Base-by-base conservation (phyloP, 2,888 invertebrate species). In the Ophraella communa region DNA sequence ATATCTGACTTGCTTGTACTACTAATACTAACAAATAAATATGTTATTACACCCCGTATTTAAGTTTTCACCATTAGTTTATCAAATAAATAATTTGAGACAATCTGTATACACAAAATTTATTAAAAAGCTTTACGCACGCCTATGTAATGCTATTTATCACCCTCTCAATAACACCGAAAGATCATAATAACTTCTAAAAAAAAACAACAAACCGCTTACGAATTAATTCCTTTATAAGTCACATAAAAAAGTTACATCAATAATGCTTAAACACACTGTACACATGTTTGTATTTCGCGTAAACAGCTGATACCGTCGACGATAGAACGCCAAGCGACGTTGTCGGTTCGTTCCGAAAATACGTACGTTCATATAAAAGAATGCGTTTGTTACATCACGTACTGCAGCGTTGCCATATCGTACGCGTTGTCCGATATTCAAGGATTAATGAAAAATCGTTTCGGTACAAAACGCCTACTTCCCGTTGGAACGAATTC, bases 281-380 rank as follows among this genome's bases (percentile, higher is more conserved):
- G 23, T 30, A 52, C 20, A 42, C 30, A 18, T 52, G 49, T 39
- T 52, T 44, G 52, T 30, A 27, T 52, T 52, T 27, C 52, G 39
- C 4, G 2, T 14, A 4, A 18, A 35, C 18, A 18, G 49, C 39
- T 14, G n/a, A 14, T 51, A 51, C 23, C 35, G 39, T 39, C 21
- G 18, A 17, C 24, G 39, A 52, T 52, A n/a, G 27, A 52, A 52
- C 17, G 8, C 17, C 24, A 52, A 10, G 33, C 52, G 59, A 8
- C 30, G 59, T 60, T 60, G 59, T 44, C 59, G 24, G 8, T 4
- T 27, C 54, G 7, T 14, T 17, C 3, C n/a, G n/a, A 39, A 54
- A 39, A 14, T 54, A 18, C 54, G 39, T 0, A 20, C n/a, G 7
- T n/a, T 18, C 21, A 11, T 8, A n/a, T 11, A 49, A 49, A 49